Base-by-base conservation (phyloP, 2,888 invertebrate genomes). In the Spialia ferax region DNA sequence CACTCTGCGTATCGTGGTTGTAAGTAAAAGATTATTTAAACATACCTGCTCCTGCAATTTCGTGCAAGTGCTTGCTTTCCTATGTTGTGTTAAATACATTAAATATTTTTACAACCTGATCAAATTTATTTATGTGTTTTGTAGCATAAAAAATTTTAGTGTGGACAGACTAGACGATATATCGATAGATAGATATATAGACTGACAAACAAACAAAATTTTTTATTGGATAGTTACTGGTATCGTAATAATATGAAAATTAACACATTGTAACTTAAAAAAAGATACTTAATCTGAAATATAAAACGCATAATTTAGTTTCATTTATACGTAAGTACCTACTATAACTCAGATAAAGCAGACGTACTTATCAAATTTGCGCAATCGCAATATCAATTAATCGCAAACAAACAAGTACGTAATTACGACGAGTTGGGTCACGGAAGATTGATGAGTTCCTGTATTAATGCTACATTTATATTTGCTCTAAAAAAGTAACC, bases 331-430 rank as follows among this genome's bases (percentile, higher is more conserved):
- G n/a, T n/a, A n/a, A n/a, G n/a, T n/a, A n/a, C n/a, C n/a, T n/a
- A n/a, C n/a, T n/a, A n/a, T n/a, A n/a, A n/a, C n/a, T 35, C 3
- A 35, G 35, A 13, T 54, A 61, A 65, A 59, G 15, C 59, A 52
- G 26, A 45, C 6, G 15, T 59, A 45, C 15, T 7, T 23, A 35
- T 35, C 45, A 57, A 57, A 59, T 57, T 65, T 65, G 32, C 57
- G 26, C 18, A n/a, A n/a, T 38, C 75, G 78, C 74, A 79, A 42
- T 79, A 82, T 79, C 83, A 83, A 88, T 88, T 86, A 83, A 81
- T 83, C 76, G 78, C 77, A 70, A 80, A 79, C 79, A 83, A 83
- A 85, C 77, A 84, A 79, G 82, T 83, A 82, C 18, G 1, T 50
- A 50, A 86, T 84, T 83, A 86, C 74, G 77, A 74, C 75, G 75